Base-by-base conservation (phyloP, 2,113 vertebrate species). In the Triplophysa dalaica region DNA sequence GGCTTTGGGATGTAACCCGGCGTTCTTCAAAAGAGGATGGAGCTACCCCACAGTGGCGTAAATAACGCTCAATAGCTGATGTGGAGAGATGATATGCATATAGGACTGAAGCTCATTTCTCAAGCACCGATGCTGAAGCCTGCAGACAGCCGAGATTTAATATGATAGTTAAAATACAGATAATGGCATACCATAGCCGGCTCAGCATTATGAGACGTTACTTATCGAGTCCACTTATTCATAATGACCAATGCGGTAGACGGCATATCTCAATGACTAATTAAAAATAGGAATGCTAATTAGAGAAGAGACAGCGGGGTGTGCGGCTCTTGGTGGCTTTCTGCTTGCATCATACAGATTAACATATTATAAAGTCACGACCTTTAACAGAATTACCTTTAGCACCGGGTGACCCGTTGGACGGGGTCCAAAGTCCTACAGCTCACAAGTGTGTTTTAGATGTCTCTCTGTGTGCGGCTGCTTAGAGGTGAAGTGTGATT, bases 1-100 rank as follows among this genome's bases (percentile, higher is more conserved):
- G 68, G 84, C 68, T 80, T 72, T 79, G 56, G 77, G 69, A 84
- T 64, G 45, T 82, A 87, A 86, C 13, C 29, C 74, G 84, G 58
- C 60, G 61, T 79, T 81, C 74, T 81, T 86, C 68, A 76, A 78
- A 82, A 76, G 24, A 78, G 63, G 21, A 76, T 58, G 76, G 52
- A 50, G 78, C 52, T 70, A 19, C 33, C 72, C 78, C 81, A 81
- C 85, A 83, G 81, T 64, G 63, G 45, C 54, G 81, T 66, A 83
- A 81, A 85, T 86, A 82, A 79, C 14, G 64, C 56, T 70, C 22
- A 77, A 22, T 22, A 54, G 66, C 70, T 80, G 60, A 82, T 81
- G 83, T 65, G 54, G 50, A 63, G 43, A 19, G 43, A 75, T 80
- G 65, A 69, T 83, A 84, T 84, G 78, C 83, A 84, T 56, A 83